A percentile compares a stretch with the other conserved stretches of the same genome.
Evolutionary conservation across 2,113 vertebrate species (phyloP).

Genomic region (Sebastes fasciatus): DNA sequence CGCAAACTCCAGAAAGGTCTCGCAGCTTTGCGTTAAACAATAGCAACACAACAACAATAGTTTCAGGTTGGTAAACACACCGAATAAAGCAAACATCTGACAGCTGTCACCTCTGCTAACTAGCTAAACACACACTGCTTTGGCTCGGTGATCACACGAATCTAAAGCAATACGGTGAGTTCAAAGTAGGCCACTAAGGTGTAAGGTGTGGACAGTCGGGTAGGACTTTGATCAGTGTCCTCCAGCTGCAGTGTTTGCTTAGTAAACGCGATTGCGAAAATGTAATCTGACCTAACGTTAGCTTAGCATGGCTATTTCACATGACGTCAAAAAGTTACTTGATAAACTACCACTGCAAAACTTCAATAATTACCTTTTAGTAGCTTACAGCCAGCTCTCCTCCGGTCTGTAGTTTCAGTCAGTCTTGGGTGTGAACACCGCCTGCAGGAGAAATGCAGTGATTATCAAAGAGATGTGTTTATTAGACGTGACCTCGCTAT

Average conservation of each 20-base stretch:
- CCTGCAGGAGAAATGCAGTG: neutral
- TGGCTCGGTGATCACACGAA: neutral
- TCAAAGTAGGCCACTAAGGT: neutral
- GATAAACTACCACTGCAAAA: neutral
- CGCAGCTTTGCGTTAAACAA: conserved; percentile 6
- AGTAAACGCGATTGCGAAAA: neutral
- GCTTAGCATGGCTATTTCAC: conserved; percentile 42
- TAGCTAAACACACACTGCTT: neutral
- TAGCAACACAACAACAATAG: neutral
- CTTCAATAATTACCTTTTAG: conserved; percentile 11
- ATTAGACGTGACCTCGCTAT: conserved; percentile 30
- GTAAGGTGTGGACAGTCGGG: neutral
- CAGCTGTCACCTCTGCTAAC: conserved; percentile 11
- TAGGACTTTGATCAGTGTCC: neutral
- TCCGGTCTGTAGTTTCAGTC: neutral
- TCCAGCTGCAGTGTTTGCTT: neutral
- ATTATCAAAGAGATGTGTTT: neutral
- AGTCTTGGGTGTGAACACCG: neutral
- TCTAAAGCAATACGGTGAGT: neutral
- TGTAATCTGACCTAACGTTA: neutral
- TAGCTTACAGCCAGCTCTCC: neutral
- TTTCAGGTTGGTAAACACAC: neutral
- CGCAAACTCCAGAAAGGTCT: conserved; percentile 32
- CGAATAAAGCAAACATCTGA: conserved; percentile 3
- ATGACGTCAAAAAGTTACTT: neutral